These are phyloP conservation scores for Crocuta crocuta DNA, from an alignment of 2,113 vertebrate genomes.

Conservation along the genomic window DNA sequence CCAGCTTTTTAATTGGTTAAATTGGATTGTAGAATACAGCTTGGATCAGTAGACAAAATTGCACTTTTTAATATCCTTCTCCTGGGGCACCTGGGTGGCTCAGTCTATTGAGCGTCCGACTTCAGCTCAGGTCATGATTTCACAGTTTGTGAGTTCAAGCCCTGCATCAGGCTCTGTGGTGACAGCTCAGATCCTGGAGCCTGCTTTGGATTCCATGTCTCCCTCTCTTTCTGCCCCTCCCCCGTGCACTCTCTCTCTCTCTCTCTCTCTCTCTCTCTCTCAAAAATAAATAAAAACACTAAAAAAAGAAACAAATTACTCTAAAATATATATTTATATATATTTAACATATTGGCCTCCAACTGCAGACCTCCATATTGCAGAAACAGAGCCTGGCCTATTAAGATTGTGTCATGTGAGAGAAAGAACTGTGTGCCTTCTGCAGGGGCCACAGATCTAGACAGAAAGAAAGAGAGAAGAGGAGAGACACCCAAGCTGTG, in stretches of 20 bases:
- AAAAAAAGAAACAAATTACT: too few relatives aligned
- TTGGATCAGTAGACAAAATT: conserved; percentile 34
- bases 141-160: too few relatives aligned
- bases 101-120: too few relatives aligned
- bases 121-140: too few relatives aligned
- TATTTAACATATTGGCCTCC: conserved; percentile 1
- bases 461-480: neutral
- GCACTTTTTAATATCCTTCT: neutral
- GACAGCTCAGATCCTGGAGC: too few relatives aligned
- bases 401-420: neutral
- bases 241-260: too few relatives aligned
- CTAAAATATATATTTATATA: too few relatives aligned
- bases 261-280: too few relatives aligned
- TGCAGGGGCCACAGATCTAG: neutral
- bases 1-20: neutral
- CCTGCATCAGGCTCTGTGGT: too few relatives aligned
- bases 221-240: too few relatives aligned
- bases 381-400: neutral
- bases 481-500: neutral
- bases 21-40: neutral
- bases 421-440: neutral
- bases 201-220: too few relatives aligned
- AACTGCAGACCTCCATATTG: neutral
- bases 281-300: too few relatives aligned
- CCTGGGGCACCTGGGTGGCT: neutral